Evolutionary conservation across 2,113 vertebrate genomes (phyloP), one percentile per base, ranked within the genome.

Genomic region (Girardinichthys multiradiatus): DNA sequence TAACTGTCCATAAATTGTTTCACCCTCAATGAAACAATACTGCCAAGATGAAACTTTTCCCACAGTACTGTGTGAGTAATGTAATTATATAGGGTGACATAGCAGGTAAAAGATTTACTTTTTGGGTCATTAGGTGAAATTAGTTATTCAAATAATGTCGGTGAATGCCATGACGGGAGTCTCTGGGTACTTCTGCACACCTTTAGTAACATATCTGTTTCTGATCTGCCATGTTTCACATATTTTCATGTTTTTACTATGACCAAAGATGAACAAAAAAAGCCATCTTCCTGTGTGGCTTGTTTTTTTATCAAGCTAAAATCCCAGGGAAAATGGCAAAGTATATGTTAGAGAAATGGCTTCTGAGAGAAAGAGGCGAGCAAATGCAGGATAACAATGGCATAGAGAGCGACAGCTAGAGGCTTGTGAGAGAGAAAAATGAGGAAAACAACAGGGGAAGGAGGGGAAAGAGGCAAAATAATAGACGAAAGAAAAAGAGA

Each of bases 351-450:
- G 66, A 83, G 80, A 85, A 84, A 91, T 83, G 42, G 65, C 62
- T 88, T 10, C 26, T 51, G 72, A 83, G 57, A 42, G 37, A 71
- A 73, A 28, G 70, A 78, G 65, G 74, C 60, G 1, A 70, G 76
- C 48, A 78, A 79, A 82, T 33, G 72, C 35, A 9, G 78, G 82
- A 88, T 77, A 82, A 86, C 66, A 82, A 88, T 74, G 70, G 82
- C 70, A 85, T 71, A 29, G 74, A 86, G 64, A 84, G 81, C 68
- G 68, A 82, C 76, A 87, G 42, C 26, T 72, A 86, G 74, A 79
- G 10, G 82, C 86, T 88, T 76, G 78, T 67, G 79, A 73, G 85
- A 70, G 45, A 65, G 75, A 64, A 82, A 81, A 73, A 80, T 51
- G 42, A 79, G 73, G 64, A 70, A 63, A 63, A 72, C 65, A 76